These are phyloP conservation scores for Chlorospingus semifuscus DNA, from an alignment of 2,797 vertebrate genomes.

Conservation along the genomic window DNA sequence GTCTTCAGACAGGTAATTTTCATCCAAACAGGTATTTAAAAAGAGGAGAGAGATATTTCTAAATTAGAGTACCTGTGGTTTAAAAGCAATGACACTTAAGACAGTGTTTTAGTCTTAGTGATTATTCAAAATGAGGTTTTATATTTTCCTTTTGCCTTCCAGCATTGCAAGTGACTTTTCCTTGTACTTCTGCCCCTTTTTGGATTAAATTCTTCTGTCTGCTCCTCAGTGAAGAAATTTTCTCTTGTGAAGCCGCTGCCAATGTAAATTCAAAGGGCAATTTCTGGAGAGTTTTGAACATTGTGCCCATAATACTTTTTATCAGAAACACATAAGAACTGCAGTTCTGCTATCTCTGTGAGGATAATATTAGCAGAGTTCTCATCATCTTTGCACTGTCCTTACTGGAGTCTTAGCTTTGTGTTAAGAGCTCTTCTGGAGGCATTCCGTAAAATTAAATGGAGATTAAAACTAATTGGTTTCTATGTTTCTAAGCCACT, in stretches of 20 bases:
- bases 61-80: background rate
- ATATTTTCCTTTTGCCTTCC: background rate
- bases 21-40: background rate
- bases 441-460: background rate
- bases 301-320: background rate
- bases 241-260: background rate
- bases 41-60: background rate
- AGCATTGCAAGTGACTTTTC: background rate
- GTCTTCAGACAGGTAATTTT: background rate
- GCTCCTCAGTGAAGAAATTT: background rate
- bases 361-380: background rate
- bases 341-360: background rate
- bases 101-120: background rate
- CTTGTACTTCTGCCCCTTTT: background rate
- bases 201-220: background rate
- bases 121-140: background rate
- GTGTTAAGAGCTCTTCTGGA: background rate
- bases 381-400: background rate
- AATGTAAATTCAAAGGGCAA: background rate
- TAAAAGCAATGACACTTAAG: background rate
- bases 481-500: background rate
- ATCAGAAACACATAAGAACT: background rate
- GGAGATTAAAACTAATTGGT: conserved; percentile 8
- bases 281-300: background rate
- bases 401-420: background rate